A percentile compares a stretch with the other conserved stretches of the same genome.
phyloP scores from a whole-genome alignment of 2,113 vertebrate genomes.

The Prietella phreatophila region DNA sequence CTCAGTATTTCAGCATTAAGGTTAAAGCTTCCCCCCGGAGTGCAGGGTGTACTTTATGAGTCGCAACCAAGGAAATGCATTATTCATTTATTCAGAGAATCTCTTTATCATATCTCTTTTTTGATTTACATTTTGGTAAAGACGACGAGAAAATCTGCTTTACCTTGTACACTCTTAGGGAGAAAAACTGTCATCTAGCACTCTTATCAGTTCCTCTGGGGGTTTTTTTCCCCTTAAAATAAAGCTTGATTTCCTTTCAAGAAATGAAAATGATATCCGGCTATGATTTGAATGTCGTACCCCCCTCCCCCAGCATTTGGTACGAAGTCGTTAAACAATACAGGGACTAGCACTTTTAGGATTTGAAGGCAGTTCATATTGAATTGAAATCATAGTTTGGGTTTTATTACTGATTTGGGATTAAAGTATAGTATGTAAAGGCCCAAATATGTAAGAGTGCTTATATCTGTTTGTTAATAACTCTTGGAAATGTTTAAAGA shows the following conservation, averaged over 20 bases:
- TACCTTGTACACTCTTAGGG: neutral
- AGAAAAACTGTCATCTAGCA: neutral
- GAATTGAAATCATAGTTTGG: no score
- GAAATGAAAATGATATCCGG: neutral
- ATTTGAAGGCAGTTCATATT: no score
- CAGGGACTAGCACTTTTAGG: no score
- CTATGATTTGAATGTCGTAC: no score
- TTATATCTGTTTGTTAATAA: neutral
- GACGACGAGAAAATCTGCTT: neutral
- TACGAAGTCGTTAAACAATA: neutral
- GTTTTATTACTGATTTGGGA: neutral
- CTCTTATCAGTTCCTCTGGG: neutral
- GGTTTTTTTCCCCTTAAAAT: neutral
- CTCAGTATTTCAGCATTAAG: neutral
- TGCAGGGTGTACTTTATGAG: neutral
- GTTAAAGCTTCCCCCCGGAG: neutral
- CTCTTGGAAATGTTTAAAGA: neutral
- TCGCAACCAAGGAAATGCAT: neutral
- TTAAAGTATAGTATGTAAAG: neutral
- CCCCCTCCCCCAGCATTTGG: neutral
- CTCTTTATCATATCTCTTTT: neutral
- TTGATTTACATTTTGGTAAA: neutral
- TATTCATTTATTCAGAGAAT: neutral
- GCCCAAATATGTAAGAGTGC: no score
- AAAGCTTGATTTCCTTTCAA: neutral